Evolutionary conservation across 2,113 vertebrate genomes (phyloP), one percentile per base, ranked within the genome.

Genomic region (Egretta garzetta): DNA sequence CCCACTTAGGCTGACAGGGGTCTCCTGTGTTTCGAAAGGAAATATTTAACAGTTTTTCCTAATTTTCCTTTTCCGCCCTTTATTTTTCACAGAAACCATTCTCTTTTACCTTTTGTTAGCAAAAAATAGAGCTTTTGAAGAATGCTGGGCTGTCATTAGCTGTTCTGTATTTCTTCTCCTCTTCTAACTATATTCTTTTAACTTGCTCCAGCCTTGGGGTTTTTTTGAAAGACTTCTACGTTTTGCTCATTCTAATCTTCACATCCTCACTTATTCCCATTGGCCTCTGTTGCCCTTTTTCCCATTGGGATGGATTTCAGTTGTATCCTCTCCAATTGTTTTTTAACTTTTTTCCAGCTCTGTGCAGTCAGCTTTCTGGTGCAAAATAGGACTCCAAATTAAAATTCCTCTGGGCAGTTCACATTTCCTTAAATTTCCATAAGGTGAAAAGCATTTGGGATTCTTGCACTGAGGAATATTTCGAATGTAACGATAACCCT

Each of bases 221-320:
- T 24, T 74, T 76, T 28, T 84, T 91, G 67, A 95, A 80, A 97
- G 63, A 82, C 45, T 80, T 86, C 19, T 75, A 32, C 77, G 45
- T 85, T 90, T 76, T 95, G 27, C 94, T 95, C 67, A 79, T 86
- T 80, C 88, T 95, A 83, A 95, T 96, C 92, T 94, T 94, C 95
- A 93, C 87, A 81, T 96, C 86, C 89, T 94, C 77, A 33, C 59
- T 95, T 89, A 88, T 73, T 96, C 80, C 79, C 84, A 59, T 33
- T 77, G 77, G 88, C 73, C 58, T 80, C 70, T 73, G 41, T 52
- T 60, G 24, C 83, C 63, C 45, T 82, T 90, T 93, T 94, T 79
- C 89, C 81, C 82, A 27, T 43, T 89, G 91, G 74, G 52, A 72
- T 95, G 81, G 79, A 68, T 95, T 97, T 93, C 86, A 94, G 59